Percentiles rank a stretch among this genome's conserved stretches.
Conservation (phyloP, 1,140 invertebrate species). For the Pinna nobilis region DNA sequence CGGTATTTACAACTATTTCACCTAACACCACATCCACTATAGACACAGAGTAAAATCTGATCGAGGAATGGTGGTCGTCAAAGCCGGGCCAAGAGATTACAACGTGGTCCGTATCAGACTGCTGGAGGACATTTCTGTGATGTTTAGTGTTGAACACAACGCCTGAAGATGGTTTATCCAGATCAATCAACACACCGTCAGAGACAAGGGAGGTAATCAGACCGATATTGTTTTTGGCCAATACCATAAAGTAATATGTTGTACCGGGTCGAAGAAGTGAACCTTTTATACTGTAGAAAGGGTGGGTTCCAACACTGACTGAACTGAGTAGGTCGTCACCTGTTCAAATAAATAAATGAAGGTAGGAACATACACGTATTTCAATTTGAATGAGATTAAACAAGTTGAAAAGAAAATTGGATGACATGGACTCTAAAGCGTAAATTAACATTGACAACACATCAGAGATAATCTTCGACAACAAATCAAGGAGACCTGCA, state of each 20-base stretch:
- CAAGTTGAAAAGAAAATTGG: too few relatives aligned
- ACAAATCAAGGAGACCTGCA: too few relatives aligned
- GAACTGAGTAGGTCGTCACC: too few relatives aligned
- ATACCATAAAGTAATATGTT: slow-evolving; percentile 34
- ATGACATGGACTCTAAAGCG: too few relatives aligned
- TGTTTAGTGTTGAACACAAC: slow-evolving; percentile 45
- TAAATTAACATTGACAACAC: too few relatives aligned
- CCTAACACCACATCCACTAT: not conserved
- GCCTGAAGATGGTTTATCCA: slow-evolving; percentile 33
- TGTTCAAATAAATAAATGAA: too few relatives aligned
- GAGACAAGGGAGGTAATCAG: slow-evolving; percentile 23
- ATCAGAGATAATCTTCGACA: too few relatives aligned
- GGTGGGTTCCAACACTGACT: too few relatives aligned
- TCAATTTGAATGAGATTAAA: too few relatives aligned
- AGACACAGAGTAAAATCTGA: slow-evolving; percentile 22
- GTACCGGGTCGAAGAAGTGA: too few relatives aligned
- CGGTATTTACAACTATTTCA: not conserved
- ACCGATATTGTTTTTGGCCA: slow-evolving; percentile 27
- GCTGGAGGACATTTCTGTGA: slow-evolving; percentile 18
- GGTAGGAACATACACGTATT: too few relatives aligned
- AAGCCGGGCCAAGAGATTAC: slow-evolving; percentile 51
- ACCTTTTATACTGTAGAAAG: too few relatives aligned
- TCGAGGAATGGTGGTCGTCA: slow-evolving; percentile 46
- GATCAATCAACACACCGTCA: slow-evolving; percentile 50
- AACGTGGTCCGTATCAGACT: slow-evolving; percentile 17